Percentiles rank a stretch among this genome's conserved stretches.
phyloP scores from a whole-genome alignment of 2,113 vertebrate species.

The Gadus macrocephalus region DNA sequence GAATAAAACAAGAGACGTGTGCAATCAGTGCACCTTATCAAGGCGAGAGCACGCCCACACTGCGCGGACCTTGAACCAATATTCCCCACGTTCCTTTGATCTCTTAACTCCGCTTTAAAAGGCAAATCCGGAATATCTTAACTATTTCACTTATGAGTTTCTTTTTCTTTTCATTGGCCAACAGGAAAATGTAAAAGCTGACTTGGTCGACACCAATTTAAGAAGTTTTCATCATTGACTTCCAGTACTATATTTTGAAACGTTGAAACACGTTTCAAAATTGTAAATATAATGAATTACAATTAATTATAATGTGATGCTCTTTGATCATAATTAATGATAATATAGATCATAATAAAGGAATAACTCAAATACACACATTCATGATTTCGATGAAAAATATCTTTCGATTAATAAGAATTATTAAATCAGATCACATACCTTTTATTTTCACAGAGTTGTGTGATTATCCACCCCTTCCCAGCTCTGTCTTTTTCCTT shows the following conservation, averaged over 20 bases:
- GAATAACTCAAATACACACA: not conserved
- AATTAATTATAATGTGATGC: not conserved
- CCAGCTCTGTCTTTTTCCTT: slow-evolving; percentile 21
- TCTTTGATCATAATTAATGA: not conserved
- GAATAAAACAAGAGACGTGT: slow-evolving; percentile 7
- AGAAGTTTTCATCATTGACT: not conserved
- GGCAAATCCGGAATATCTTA: not conserved
- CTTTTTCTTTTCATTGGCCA: not conserved
- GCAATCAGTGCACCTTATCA: slow-evolving; percentile 31
- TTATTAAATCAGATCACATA: slow-evolving; percentile 23
- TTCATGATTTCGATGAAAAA: not conserved
- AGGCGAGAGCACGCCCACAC: not conserved
- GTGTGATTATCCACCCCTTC: not conserved
- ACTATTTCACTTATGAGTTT: not conserved
- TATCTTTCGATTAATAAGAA: no score
- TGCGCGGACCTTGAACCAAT: slow-evolving; percentile 34
- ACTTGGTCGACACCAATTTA: no score
- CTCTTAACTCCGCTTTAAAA: not conserved
- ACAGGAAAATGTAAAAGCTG: not conserved
- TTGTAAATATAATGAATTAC: no score
- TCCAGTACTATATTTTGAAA: not conserved
- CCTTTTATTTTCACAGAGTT: slow-evolving; percentile 27
- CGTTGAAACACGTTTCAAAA: not conserved
- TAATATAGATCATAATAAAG: not conserved
- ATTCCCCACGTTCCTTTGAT: not conserved